phyloP scores from a whole-genome alignment of 2,888 invertebrate species.

The Baronia brevicornis region DNA sequence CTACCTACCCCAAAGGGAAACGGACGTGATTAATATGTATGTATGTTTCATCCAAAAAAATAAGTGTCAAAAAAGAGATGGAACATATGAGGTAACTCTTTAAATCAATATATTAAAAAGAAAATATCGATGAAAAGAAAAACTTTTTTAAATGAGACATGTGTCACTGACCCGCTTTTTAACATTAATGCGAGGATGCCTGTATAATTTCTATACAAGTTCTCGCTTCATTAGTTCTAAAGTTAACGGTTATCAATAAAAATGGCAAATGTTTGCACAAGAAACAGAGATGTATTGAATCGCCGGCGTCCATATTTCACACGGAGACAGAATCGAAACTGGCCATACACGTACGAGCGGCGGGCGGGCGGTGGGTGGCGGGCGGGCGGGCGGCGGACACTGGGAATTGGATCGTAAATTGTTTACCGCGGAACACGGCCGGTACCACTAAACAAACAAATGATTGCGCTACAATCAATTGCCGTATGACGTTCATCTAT shows the following conservation, averaged over 20 bases:
- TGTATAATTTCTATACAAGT: no score
- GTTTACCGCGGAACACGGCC: conserved; percentile 19
- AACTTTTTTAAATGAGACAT: no score
- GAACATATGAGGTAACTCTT: no score
- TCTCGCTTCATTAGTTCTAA: no score
- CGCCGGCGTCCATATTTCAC: conserved; percentile 10
- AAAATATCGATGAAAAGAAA: no score
- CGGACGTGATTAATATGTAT: no score
- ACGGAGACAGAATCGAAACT: conserved; percentile 5
- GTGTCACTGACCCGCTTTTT: no score
- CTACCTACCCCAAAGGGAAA: no score
- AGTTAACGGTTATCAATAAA: neutral
- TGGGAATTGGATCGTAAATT: conserved; percentile 25
- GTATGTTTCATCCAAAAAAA: no score
- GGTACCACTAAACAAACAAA: conserved; percentile 23
- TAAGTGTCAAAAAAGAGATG: no score
- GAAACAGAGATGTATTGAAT: conserved; percentile 4
- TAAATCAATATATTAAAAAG: no score
- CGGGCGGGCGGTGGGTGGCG: conserved; percentile 10
- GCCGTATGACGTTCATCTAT: conserved; percentile 12
- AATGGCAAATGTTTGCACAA: conserved; percentile 3
- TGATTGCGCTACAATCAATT: conserved; percentile 21
- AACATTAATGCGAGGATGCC: no score
- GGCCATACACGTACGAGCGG: conserved; percentile 10
- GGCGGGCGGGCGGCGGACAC: conserved; percentile 10